Conservation (phyloP, 2,113 vertebrate genomes). For the Pterocles burchelli region DNA sequence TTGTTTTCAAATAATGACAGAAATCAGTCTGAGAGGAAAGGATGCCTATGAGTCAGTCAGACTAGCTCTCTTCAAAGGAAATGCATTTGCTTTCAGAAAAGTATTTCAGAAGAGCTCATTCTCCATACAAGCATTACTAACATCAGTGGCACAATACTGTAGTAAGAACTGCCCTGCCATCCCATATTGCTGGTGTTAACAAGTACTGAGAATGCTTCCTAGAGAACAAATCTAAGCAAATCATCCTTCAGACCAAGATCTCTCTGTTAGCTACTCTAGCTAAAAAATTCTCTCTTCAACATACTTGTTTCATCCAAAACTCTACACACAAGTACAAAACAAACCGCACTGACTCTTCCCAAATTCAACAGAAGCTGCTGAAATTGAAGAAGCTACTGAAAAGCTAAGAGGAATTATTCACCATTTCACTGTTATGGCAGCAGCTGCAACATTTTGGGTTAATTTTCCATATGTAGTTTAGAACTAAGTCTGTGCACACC, state of each 20-base stretch:
- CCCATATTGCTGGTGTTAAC: neutral
- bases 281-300: neutral
- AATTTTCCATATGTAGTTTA: neutral
- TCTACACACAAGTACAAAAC: neutral
- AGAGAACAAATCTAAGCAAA: neutral
- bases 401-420: neutral
- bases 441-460: neutral
- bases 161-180: neutral
- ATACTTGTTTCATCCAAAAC: neutral
- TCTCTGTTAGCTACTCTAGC: neutral
- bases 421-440: neutral
- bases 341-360: neutral
- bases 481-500: neutral
- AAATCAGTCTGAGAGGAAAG: conserved; percentile 8
- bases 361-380: neutral
- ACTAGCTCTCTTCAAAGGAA: conserved; percentile 5
- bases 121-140: conserved; percentile 19
- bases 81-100: conserved; percentile 41
- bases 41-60: neutral
- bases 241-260: neutral
- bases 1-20: conserved; percentile 32
- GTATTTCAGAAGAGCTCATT: conserved; percentile 21
- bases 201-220: neutral
- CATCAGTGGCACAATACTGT: neutral
- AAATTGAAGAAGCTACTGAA: neutral